phyloP scores from a whole-genome alignment of 30 jellyfish, hydroid and myxozoan species.

The Hydra vulgaris region DNA sequence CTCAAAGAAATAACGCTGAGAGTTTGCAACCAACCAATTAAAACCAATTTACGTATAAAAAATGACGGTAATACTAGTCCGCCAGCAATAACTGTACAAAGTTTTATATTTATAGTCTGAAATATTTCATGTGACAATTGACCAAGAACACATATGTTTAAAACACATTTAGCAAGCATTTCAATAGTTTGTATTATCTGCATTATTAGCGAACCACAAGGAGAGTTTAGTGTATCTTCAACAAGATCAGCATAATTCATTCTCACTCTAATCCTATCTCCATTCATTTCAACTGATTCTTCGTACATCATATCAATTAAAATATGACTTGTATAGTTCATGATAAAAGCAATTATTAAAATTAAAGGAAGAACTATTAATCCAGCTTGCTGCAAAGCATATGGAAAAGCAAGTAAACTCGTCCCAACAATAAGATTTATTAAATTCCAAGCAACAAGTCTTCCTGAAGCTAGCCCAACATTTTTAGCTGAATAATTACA shows the following conservation, averaged over 20 bases:
- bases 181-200: slow-evolving; percentile 45
- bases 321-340: slow-evolving; percentile 59
- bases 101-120: slow-evolving; percentile 34
- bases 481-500: slow-evolving; percentile 13
- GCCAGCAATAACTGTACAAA: slow-evolving; percentile 80
- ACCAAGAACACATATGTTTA: slow-evolving; percentile 77
- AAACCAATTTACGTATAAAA: slow-evolving; percentile 44
- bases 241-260: slow-evolving; percentile 63
- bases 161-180: slow-evolving; percentile 62
- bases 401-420: slow-evolving; percentile 71
- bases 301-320: slow-evolving; percentile 67
- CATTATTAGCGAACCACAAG: slow-evolving; percentile 41
- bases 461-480: slow-evolving; percentile 62
- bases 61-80: slow-evolving; percentile 72
- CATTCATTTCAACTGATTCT: slow-evolving; percentile 7
- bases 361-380: slow-evolving; percentile 35
- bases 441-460: slow-evolving; percentile 68
- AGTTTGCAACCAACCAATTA: slow-evolving; percentile 84
- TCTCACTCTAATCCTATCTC: slow-evolving; percentile 24
- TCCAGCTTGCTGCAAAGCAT: slow-evolving; percentile 67
- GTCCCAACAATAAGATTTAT: slow-evolving; percentile 53
- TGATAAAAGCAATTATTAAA: slow-evolving; percentile 37
- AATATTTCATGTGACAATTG: slow-evolving; percentile 53
- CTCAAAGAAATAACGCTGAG: slow-evolving; percentile 55
- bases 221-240: slow-evolving; percentile 47